Conservation (phyloP, 1,140 invertebrate genomes). For the Radopholus similis region DNA sequence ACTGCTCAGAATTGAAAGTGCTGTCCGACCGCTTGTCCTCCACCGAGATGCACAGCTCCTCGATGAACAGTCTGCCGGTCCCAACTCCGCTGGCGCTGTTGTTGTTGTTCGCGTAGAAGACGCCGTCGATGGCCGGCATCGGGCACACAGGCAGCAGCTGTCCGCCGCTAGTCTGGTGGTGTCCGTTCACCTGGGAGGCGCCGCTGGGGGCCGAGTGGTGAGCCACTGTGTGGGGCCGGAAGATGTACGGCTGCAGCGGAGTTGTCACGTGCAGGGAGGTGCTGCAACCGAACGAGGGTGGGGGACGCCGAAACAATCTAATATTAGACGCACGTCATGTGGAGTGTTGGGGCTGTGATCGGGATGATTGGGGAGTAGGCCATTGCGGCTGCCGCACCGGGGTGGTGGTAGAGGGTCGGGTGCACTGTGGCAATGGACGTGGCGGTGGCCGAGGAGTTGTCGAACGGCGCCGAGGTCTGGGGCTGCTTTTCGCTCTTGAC, state of each 20-base stretch:
- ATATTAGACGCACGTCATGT: constrained; percentile 16
- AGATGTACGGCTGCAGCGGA: constrained; percentile 18
- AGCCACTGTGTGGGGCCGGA: background rate
- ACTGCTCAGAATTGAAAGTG: background rate
- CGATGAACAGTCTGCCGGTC: constrained; percentile 2
- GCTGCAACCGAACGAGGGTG: too few species aligned
- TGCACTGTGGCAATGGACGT: background rate
- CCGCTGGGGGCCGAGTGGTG: background rate
- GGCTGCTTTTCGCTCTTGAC: constrained; percentile 1
- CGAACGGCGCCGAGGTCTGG: background rate
- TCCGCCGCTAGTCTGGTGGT: background rate
- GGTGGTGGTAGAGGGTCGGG: constrained; percentile 7
- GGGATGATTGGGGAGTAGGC: constrained; percentile 14
- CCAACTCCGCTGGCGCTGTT: background rate
- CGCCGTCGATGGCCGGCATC: constrained; percentile 42
- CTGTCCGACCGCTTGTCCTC: constrained; percentile 12
- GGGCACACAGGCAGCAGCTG: constrained; percentile 41
- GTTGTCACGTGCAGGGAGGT: constrained; percentile 29
- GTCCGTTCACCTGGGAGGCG: background rate
- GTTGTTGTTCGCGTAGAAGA: constrained; percentile 16
- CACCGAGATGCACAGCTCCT: constrained; percentile 21
- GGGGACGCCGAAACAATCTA: background rate
- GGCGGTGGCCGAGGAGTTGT: background rate
- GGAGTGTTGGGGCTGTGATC: constrained; percentile 7
- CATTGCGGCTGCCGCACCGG: background rate